phyloP scores from a whole-genome alignment of 2,888 invertebrate genomes.

The Leucania comma region DNA sequence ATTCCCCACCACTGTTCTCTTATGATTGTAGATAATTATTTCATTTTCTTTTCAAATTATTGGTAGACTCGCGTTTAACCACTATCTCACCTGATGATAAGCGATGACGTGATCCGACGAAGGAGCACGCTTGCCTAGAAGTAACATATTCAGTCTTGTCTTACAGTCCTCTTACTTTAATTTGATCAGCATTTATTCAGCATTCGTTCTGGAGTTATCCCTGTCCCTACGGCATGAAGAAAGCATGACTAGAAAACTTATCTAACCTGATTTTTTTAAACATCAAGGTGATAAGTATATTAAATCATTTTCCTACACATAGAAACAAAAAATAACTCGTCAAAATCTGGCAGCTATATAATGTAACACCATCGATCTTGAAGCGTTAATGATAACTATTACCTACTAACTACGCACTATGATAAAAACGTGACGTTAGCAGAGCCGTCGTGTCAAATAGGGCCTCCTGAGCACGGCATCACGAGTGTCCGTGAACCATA shows the following conservation, averaged over 20 bases:
- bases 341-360: conserved; percentile 2
- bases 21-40: too few species aligned
- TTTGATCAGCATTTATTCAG: too few species aligned
- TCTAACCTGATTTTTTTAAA: not conserved
- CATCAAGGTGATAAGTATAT: not conserved
- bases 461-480: conserved; percentile 59
- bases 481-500: conserved; percentile 68
- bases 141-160: too few species aligned
- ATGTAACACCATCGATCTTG: not conserved
- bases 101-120: too few species aligned
- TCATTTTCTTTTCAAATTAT: too few species aligned
- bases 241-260: not conserved
- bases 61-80: too few species aligned
- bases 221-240: not conserved
- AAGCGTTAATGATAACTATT: conserved; percentile 25
- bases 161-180: too few species aligned
- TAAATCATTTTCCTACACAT: not conserved
- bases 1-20: too few species aligned
- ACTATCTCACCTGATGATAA: too few species aligned
- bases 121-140: too few species aligned
- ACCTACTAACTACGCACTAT: conserved; percentile 31
- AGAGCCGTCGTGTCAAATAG: conserved; percentile 60
- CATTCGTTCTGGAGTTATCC: not conserved
- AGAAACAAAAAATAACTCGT: not conserved
- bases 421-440: conserved; percentile 49